Percentiles rank a stretch among this genome's conserved stretches.
phyloP scores from a whole-genome alignment of 2,113 vertebrate species.

The Xiphophorus hellerii region DNA sequence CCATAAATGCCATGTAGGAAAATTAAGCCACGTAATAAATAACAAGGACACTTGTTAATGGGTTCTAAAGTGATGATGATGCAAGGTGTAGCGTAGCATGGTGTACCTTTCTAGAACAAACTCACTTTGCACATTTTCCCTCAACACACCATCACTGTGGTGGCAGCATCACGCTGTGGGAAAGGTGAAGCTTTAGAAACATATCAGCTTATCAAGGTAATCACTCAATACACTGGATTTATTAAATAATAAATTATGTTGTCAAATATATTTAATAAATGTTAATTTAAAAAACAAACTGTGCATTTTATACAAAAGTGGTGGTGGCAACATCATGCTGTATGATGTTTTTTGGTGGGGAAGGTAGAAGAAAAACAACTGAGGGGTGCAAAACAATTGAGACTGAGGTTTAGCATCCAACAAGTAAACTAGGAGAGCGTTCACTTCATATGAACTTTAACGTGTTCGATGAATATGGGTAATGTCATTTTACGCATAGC shows the following conservation, averaged over 20 bases:
- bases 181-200: background rate
- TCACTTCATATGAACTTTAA: background rate
- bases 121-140: slow-evolving; percentile 1
- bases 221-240: background rate
- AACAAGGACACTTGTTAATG: slow-evolving; percentile 70
- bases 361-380: no score
- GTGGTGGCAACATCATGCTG: no score
- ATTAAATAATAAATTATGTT: no score
- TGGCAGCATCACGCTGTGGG: background rate
- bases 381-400: no score
- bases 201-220: background rate
- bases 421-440: no score
- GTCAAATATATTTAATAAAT: no score
- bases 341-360: no score
- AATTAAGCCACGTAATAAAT: slow-evolving; percentile 76
- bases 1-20: slow-evolving; percentile 74
- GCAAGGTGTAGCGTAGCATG: slow-evolving; percentile 49
- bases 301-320: no score
- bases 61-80: slow-evolving; percentile 55
- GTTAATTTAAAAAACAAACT: no score
- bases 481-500: background rate
- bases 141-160: background rate
- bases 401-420: no score
- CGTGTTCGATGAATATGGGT: background rate
- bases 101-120: slow-evolving; percentile 31